These are phyloP conservation scores for Margaritifera margaritifera DNA, from an alignment of 2,888 invertebrate species.

Conservation along the genomic window DNA sequence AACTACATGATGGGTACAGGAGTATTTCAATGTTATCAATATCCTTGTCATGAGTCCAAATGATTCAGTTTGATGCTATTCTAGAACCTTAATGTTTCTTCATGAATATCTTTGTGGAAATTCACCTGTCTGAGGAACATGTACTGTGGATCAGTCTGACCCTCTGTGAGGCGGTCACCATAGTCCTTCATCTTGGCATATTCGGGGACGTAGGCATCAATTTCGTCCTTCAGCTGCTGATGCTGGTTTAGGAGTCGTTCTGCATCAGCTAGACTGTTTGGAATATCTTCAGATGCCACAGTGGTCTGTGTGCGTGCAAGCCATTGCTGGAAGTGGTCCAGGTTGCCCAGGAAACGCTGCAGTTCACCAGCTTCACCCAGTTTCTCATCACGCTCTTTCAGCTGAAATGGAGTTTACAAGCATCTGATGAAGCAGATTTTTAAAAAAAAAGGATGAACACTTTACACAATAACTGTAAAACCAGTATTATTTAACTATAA, in stretches of 20 bases:
- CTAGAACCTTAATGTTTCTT: neutral
- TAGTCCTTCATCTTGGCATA: conserved; percentile 99
- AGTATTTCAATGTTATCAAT: neutral
- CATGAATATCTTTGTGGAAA: neutral
- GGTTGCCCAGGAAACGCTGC: conserved; percentile 88
- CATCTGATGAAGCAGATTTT: neutral
- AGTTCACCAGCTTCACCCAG: conserved; percentile 99
- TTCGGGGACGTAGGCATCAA: conserved; percentile 98
- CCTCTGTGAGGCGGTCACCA: conserved; percentile 81
- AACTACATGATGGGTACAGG: too few species aligned
- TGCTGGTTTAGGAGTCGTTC: conserved; percentile 97
- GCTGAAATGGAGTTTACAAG: conserved; percentile 74
- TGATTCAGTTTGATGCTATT: neutral
- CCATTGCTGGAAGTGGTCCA: conserved; percentile 99
- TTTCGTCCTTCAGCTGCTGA: conserved; percentile 98
- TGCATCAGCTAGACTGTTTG: conserved; percentile 81
- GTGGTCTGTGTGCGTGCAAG: conserved; percentile 99
- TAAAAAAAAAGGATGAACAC: neutral
- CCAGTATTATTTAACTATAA: too few species aligned
- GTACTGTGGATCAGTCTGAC: conserved; percentile 96
- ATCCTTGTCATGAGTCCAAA: neutral
- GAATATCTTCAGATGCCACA: conserved; percentile 72
- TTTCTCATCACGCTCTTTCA: conserved; percentile 98
- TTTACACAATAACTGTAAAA: too few species aligned
- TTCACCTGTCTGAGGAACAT: conserved; percentile 95